Evolutionary conservation across 2,888 invertebrate species (phyloP), one percentile per base, ranked within the genome.

Genomic region (Idaea aversata): DNA sequence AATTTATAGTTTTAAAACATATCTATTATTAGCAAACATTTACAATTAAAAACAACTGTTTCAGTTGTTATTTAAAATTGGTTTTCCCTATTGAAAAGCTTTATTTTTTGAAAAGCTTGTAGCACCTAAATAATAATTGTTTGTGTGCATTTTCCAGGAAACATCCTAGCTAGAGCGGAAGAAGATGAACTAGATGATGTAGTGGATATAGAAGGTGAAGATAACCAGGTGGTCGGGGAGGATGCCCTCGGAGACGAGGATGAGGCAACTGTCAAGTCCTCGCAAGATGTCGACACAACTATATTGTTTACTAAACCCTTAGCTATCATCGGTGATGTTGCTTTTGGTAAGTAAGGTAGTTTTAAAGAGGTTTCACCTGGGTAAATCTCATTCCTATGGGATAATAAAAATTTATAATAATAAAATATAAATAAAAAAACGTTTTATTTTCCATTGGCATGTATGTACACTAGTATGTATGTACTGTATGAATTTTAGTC

Each of bases 281-380:
- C 99, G 0, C 97, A 97, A 61, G 97, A 99, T 93, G 97, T 98
- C 4, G 98, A 98, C 78, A 97, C 99, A 0, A 96, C 95, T 15
- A 95, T 99, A 80, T 93, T 99, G 68, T 99, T 99, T 88, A 97
- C 95, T 1, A 96, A 96, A 85, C 98, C 98, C 3, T 83, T 95
- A 61, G 88, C 94, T 57, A 94, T 89, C 64, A 86, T 93, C 65
- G 95, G 95, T 65, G 94, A 94, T 70, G 90, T 93, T 73, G 94
- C 94, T 81, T 93, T 96, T 77, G 97, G 96, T 95, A 86, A 88
- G 88, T 61, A n/a, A 3, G 3, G 25, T 25, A 25, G 25, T 25
- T 25, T 25, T 25, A 25, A 25, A 25, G 2, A 25, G 25, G 25
- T 25, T n/a, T n/a, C 25, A 25, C 25, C n/a, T 16, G 15, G 5